Percentiles rank a stretch among this genome's conserved stretches.
Evolutionary conservation across 53 echinoderm and acorn worm genomes (phyloP).

Genomic region (Paracentrotus lividus): DNA sequence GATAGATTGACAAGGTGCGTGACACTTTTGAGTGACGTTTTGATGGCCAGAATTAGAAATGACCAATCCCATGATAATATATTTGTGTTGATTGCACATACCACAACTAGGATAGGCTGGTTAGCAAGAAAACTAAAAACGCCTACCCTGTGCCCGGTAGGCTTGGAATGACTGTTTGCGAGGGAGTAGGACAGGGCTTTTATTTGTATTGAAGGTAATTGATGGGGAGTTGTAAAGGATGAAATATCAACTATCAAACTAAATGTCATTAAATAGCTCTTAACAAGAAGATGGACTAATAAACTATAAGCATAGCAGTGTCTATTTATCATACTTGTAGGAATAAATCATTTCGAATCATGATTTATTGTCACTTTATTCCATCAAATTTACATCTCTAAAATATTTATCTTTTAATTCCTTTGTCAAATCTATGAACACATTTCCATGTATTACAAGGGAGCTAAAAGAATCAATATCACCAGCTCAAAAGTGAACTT

Average conservation of each 20-base stretch:
- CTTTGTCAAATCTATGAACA: too few species aligned
- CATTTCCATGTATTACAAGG: too few species aligned
- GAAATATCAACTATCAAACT: not conserved
- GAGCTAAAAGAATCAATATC: too few species aligned
- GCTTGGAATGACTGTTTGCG: not conserved
- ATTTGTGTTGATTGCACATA: slow-evolving; percentile 45
- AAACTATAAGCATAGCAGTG: not conserved
- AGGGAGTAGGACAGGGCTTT: not conserved
- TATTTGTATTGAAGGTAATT: not conserved
- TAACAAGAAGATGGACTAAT: not conserved
- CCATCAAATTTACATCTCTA: not conserved
- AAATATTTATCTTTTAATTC: too few species aligned
- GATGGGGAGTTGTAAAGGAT: not conserved
- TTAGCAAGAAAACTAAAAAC: not conserved
- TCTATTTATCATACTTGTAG: not conserved
- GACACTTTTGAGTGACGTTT: not conserved
- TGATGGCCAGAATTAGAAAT: slow-evolving; percentile 8
- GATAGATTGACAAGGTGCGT: not conserved
- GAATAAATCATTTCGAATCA: not conserved
- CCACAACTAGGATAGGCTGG: not conserved
- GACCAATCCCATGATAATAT: slow-evolving; percentile 10
- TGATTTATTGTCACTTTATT: not conserved
- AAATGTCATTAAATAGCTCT: too few species aligned
- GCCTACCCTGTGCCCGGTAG: too few species aligned
- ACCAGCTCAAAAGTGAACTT: not conserved